Percentiles rank a stretch among this genome's conserved stretches.
These are phyloP conservation scores for Diabrotica virgifera DNA, from an alignment of 1,140 invertebrate genomes.

Conservation along the genomic window DNA sequence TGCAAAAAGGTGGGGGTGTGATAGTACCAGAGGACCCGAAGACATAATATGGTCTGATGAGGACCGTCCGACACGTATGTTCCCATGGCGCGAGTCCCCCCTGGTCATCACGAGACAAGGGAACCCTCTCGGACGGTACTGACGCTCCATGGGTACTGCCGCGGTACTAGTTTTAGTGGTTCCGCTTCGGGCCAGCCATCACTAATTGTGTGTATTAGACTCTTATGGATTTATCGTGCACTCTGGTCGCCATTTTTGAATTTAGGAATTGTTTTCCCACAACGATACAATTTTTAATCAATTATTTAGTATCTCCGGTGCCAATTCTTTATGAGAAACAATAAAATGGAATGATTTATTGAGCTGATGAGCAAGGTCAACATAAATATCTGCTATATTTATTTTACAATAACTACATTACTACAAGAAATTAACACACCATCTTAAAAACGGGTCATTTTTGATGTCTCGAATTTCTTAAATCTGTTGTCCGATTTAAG, in stretches of 20 bases:
- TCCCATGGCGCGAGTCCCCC: constrained; percentile 11
- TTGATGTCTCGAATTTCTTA: too few relatives aligned
- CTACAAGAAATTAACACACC: too few relatives aligned
- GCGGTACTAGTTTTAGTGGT: constrained; percentile 13
- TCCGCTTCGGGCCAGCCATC: constrained; percentile 6
- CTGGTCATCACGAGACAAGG: constrained; percentile 16
- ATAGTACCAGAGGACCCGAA: background rate
- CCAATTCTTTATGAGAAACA: background rate
- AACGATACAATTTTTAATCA: constrained; percentile 3
- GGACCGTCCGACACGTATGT: constrained; percentile 10
- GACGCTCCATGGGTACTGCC: background rate
- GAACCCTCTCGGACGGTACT: constrained; percentile 11
- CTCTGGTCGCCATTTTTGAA: background rate
- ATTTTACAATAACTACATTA: too few relatives aligned
- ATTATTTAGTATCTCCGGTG: background rate
- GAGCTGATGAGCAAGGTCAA: too few relatives aligned
- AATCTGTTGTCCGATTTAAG: too few relatives aligned
- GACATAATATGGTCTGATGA: constrained; percentile 5
- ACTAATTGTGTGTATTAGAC: constrained; percentile 16
- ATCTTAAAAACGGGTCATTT: too few relatives aligned
- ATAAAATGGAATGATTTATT: too few relatives aligned
- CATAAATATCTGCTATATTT: too few relatives aligned
- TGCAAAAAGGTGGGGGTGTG: background rate
- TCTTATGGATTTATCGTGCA: constrained; percentile 11
- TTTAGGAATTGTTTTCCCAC: constrained; percentile 8